These are phyloP conservation scores for Stratiomys singularior DNA, from an alignment of 2,888 invertebrate species.

Conservation along the genomic window DNA sequence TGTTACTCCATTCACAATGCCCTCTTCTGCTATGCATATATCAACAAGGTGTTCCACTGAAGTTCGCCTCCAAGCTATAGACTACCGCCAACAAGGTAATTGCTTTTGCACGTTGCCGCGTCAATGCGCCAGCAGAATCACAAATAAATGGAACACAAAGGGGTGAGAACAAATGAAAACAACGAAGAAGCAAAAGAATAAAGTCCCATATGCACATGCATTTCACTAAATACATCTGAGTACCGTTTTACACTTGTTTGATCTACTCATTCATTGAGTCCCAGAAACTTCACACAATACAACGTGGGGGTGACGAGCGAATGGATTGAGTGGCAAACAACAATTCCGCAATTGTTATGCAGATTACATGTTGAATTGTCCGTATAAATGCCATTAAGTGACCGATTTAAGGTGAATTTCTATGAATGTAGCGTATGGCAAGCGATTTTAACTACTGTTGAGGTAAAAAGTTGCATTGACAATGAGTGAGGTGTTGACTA, in stretches of 20 bases:
- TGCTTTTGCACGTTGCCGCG: constrained; percentile 13
- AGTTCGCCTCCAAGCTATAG: not conserved
- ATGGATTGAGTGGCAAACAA: not conserved
- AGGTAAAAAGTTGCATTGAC: not conserved
- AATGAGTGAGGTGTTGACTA: not conserved
- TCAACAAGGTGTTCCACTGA: not conserved
- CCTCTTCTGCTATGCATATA: not conserved
- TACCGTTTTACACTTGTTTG: not conserved
- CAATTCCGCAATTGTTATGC: constrained; percentile 6
- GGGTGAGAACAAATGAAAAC: no score
- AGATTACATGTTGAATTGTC: not conserved
- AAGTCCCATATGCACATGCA: not conserved
- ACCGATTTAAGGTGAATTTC: not conserved
- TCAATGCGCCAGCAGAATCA: not conserved
- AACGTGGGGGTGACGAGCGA: not conserved
- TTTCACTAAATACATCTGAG: not conserved
- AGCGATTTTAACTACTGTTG: not conserved
- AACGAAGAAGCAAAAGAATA: no score
- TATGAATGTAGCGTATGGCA: not conserved
- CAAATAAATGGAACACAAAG: not conserved
- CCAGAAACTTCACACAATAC: not conserved
- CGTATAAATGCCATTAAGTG: constrained; percentile 22
- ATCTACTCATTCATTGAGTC: not conserved
- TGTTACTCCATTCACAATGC: not conserved
- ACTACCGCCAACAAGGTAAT: not conserved